Evolutionary conservation across 2,113 vertebrate species (phyloP).

Genomic region (Channa argus): DNA sequence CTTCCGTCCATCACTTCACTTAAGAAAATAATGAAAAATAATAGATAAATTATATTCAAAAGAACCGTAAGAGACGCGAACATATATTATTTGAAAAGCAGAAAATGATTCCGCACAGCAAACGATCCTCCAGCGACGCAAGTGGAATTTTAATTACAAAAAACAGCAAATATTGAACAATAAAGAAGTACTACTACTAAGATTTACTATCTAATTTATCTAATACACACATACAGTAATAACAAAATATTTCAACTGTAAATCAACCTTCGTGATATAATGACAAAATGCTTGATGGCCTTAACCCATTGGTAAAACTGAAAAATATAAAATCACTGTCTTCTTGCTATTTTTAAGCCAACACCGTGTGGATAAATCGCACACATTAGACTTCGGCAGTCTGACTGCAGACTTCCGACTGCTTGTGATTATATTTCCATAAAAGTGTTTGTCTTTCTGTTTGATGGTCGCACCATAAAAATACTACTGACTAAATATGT

Average conservation of each 20-base stretch:
- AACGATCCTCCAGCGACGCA: neutral
- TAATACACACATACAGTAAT: too few relatives aligned
- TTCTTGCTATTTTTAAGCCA: neutral
- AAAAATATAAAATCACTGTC: neutral
- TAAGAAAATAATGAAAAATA: neutral
- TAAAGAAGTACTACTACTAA: neutral
- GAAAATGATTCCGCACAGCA: neutral
- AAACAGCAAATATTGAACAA: neutral
- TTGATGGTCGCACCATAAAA: conserved; percentile 39
- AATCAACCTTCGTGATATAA: too few relatives aligned
- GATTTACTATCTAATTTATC: too few relatives aligned
- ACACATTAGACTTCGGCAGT: conserved; percentile 13
- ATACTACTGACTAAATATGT: conserved; percentile 21
- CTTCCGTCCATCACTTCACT: neutral
- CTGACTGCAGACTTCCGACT: conserved; percentile 2
- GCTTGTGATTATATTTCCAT: conserved; percentile 49
- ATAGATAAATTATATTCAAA: conserved; percentile 12
- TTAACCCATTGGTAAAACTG: too few relatives aligned
- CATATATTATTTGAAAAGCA: conserved; percentile 48
- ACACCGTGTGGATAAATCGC: too few relatives aligned
- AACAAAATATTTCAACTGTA: too few relatives aligned
- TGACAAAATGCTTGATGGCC: too few relatives aligned
- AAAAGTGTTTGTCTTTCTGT: conserved; percentile 40
- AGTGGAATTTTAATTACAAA: conserved; percentile 17
- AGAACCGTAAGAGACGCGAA: conserved; percentile 19